Percentiles rank a stretch among this genome's conserved stretches.
These are phyloP conservation scores for Scomber scombrus DNA, from an alignment of 2,113 vertebrate species.

Conservation along the genomic window DNA sequence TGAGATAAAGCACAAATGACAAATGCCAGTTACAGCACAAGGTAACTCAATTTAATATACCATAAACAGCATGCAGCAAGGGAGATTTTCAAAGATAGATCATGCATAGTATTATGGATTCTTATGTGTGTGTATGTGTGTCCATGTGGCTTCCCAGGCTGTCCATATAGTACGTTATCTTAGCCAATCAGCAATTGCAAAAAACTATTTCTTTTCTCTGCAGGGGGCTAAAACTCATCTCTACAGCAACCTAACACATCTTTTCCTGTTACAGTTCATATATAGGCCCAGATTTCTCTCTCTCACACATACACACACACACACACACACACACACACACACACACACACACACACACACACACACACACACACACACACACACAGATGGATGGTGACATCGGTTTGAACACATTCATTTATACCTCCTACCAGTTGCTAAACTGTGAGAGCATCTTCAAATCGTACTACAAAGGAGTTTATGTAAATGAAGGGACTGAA, in stretches of 20 bases:
- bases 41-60: slow-evolving; percentile 1
- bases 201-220: slow-evolving; percentile 9
- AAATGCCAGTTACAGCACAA: background rate
- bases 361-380: too few relatives aligned
- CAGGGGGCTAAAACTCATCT: background rate
- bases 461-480: too few relatives aligned
- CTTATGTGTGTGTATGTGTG: background rate
- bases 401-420: background rate
- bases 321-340: too few relatives aligned
- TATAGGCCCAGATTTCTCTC: too few relatives aligned
- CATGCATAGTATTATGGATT: too few relatives aligned
- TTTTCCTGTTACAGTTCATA: background rate
- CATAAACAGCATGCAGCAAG: background rate
- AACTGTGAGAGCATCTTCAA: too few relatives aligned
- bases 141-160: background rate
- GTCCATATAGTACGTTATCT: background rate
- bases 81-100: background rate
- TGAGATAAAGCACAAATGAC: slow-evolving; percentile 30
- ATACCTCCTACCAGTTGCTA: too few relatives aligned
- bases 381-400: too few relatives aligned
- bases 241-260: background rate
- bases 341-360: too few relatives aligned
- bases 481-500: too few relatives aligned
- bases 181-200: background rate
- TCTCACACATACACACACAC: too few relatives aligned